Conservation (phyloP, 2,888 invertebrate genomes). For the Sisyra terminalis region DNA sequence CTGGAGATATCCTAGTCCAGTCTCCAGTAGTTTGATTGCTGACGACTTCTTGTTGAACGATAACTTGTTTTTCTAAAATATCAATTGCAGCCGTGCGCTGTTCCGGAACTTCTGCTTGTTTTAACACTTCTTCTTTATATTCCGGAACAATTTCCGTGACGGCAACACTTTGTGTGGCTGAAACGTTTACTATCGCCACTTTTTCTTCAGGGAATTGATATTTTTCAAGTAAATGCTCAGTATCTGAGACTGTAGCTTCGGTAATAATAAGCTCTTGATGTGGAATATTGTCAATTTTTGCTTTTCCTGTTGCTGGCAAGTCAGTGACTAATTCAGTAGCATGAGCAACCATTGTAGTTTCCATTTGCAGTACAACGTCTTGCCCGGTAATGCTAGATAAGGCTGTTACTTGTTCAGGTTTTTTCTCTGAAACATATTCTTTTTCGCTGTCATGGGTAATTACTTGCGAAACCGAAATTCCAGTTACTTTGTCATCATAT, state of each 20-base stretch:
- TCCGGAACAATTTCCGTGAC: conserved; percentile 37
- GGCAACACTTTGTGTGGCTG: conserved; percentile 39
- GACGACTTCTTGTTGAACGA: conserved; percentile 29
- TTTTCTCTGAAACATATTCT: conserved; percentile 22
- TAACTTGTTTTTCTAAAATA: conserved; percentile 32
- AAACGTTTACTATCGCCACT: conserved; percentile 34
- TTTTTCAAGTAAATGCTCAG: conserved; percentile 25
- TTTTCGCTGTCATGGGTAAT: conserved; percentile 29
- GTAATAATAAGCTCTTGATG: conserved; percentile 34
- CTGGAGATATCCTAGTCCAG: conserved; percentile 25
- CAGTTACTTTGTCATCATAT: conserved; percentile 20
- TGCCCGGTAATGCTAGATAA: conserved; percentile 26
- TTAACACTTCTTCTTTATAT: conserved; percentile 33
- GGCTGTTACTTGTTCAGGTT: conserved; percentile 25
- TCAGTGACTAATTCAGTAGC: conserved; percentile 28
- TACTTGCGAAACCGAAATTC: conserved; percentile 27
- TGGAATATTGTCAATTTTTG: conserved; percentile 30
- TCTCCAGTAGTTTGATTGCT: conserved; percentile 29
- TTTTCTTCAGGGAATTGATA: conserved; percentile 36
- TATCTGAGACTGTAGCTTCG: conserved; percentile 36
- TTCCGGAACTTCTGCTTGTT: conserved; percentile 22
- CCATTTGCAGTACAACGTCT: conserved; percentile 28
- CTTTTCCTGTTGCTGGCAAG: conserved; percentile 26
- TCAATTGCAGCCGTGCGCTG: conserved; percentile 34
- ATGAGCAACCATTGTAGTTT: conserved; percentile 28